Evolutionary conservation across 2,113 vertebrate genomes (phyloP).

Genomic region (Casuarius casuarius): DNA sequence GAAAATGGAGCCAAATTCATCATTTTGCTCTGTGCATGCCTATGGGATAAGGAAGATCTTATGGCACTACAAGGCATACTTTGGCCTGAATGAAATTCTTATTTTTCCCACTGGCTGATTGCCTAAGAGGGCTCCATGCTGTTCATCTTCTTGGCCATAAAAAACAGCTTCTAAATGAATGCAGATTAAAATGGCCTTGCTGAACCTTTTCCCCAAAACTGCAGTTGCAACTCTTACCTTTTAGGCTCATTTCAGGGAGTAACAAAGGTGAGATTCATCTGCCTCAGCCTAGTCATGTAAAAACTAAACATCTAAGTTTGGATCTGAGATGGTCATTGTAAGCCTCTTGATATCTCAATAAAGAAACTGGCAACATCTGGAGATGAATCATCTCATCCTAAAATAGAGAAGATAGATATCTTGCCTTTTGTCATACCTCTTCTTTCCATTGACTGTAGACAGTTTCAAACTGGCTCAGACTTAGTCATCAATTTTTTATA

Average conservation of each 20-base stretch:
- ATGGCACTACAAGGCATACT: background rate
- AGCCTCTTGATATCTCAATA: background rate
- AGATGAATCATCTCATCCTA: background rate
- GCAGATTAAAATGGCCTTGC: background rate
- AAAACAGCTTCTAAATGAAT: background rate
- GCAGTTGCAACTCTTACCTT: background rate
- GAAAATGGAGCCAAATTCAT: background rate
- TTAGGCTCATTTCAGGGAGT: background rate
- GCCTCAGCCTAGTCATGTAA: background rate
- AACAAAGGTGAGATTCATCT: background rate
- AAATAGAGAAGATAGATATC: background rate
- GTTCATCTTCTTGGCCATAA: background rate
- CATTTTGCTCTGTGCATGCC: background rate
- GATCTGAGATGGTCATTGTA: background rate
- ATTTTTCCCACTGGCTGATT: background rate
- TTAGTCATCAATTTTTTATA: background rate
- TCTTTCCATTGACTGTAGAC: background rate
- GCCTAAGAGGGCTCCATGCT: accelerated
- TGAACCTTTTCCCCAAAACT: background rate
- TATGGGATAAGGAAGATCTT: background rate
- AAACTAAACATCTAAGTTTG: background rate
- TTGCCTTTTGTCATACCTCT: background rate
- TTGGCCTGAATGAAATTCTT: background rate
- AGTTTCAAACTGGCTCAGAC: background rate
- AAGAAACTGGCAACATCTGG: background rate